These are phyloP conservation scores for Equus quagga DNA, from an alignment of 2,113 vertebrate genomes.

Conservation along the genomic window DNA sequence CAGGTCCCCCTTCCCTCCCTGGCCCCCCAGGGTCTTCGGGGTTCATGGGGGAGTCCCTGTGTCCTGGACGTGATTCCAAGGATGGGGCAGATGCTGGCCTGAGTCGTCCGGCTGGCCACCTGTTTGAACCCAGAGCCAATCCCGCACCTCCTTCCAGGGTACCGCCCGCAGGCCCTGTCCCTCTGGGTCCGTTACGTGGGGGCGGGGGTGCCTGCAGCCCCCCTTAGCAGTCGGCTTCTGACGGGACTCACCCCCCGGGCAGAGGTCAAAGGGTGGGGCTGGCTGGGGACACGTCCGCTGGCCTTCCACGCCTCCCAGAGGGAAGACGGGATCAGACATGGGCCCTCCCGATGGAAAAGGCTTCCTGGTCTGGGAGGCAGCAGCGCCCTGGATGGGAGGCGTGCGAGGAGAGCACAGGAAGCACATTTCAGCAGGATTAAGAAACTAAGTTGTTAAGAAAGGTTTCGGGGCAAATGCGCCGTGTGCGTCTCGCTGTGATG, in stretches of 20 bases:
- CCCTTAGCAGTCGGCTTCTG: neutral
- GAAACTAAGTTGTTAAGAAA: neutral
- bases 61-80: neutral
- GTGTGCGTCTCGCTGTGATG: neutral
- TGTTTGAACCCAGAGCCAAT: neutral
- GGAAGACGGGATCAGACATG: neutral
- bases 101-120: neutral
- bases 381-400: neutral
- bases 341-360: too few species aligned
- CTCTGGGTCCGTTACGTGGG: neutral
- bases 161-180: neutral
- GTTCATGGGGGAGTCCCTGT: neutral
- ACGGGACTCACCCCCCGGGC: neutral
- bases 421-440: neutral
- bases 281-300: neutral
- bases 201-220: neutral
- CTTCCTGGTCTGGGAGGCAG: fast-evolving
- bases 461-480: too few species aligned
- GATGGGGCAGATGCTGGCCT: neutral
- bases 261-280: neutral
- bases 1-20: neutral
- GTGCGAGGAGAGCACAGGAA: neutral
- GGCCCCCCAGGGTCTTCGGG: neutral
- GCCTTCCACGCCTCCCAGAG: neutral
- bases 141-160: neutral